Evolutionary conservation across 2,113 vertebrate genomes (phyloP).

Genomic region (Chlorodrepanis virens): DNA sequence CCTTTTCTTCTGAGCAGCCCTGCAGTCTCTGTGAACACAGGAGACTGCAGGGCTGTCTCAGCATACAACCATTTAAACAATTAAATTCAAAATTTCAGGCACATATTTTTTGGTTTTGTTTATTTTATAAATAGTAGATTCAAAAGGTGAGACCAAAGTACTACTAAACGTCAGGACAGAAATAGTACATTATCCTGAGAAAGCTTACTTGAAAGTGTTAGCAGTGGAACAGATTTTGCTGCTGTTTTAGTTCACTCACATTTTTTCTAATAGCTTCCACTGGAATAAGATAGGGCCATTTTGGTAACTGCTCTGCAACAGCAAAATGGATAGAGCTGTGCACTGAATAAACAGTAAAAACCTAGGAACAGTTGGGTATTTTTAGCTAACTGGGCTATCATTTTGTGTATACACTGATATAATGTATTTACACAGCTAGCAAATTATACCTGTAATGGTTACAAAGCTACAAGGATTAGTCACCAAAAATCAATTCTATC

Average conservation of each 20-base stretch:
- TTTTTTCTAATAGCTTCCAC: constrained; percentile 1
- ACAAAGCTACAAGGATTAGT: constrained; percentile 34
- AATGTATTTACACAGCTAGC: constrained; percentile 25
- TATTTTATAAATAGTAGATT: not conserved
- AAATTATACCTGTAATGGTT: constrained; percentile 31
- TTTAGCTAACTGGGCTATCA: constrained; percentile 5
- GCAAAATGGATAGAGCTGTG: not conserved
- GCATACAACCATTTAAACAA: not conserved
- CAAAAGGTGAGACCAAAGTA: not conserved
- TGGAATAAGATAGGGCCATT: not conserved
- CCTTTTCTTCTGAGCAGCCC: not conserved
- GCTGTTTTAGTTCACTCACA: constrained; percentile 7
- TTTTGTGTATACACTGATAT: not conserved
- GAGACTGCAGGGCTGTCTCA: too few species aligned
- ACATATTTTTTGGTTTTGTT: not conserved
- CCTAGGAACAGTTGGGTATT: not conserved
- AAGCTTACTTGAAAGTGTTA: constrained; percentile 7
- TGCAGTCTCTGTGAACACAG: not conserved
- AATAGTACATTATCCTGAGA: not conserved
- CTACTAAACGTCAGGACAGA: not conserved
- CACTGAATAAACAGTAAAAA: not conserved
- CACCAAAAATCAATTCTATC: constrained; percentile 19
- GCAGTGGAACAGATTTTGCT: not conserved
- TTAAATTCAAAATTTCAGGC: not conserved
- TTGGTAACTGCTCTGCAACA: not conserved